Evolutionary conservation across 2,888 invertebrate genomes (phyloP), one percentile per base, ranked within the genome.

Genomic region (Drosophila neoperkinsi): DNA sequence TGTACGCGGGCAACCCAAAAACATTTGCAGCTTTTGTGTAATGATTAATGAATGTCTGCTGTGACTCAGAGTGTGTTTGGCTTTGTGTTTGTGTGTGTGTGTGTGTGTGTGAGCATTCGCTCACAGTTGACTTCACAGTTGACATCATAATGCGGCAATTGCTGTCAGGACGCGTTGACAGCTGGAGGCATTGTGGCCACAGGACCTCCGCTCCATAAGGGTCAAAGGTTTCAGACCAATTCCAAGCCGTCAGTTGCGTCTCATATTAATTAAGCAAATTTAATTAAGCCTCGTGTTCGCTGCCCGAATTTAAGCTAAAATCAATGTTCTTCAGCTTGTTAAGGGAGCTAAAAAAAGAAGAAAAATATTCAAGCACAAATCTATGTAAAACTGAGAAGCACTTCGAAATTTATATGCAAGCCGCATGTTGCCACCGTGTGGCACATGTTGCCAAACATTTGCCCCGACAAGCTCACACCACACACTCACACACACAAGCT

Each of bases 371-470:
- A 51, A 57, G 55, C 65, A 16, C 10, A 77, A 83, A 77, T 80
- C 84, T 55, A 64, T 68, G 70, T 56, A 71, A 58, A 57, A 65
- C 56, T 64, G 67, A 65, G 57, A 71, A 63, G 63, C 76, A 60
- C 61, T 78, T 66, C 60, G 33, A 62, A 81, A 88, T 90, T 90
- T 90, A 90, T 90, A 86, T 86, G 88, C 86, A 85, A 56, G 71
- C 71, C 83, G 90, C 83, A 90, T 88, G 83, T 77, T 81, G 73
- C 81, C 87, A 71, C 60, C 70, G 70, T 61, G 74, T 65, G 82
- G 71, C 90, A 90, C 90, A 90, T 84, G 88, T 77, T 90, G 86
- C 84, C 85, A 77, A 78, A 77, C 90, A 88, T 82, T 85, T 75
- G 76, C 71, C 72, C 62, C 70, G 69, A 88, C 88, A 88, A 74